Conservation (phyloP, 2,113 vertebrate genomes). For the Cygnus atratus region DNA sequence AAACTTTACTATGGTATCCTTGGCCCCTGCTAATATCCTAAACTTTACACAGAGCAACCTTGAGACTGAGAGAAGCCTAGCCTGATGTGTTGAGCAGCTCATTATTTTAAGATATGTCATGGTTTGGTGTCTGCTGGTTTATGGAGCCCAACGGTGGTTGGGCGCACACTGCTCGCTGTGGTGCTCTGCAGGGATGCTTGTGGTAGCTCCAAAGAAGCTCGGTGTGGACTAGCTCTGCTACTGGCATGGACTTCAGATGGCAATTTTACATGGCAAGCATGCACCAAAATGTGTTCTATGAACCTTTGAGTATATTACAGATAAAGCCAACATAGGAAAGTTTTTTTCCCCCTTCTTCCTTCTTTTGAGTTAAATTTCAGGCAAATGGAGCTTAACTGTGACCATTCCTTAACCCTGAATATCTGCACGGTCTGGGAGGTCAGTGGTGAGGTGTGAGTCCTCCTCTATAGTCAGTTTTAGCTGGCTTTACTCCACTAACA, state of each 20-base stretch:
- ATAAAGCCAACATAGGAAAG: no score
- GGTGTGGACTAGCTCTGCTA: no score
- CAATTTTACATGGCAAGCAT: neutral
- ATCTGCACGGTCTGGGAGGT: neutral
- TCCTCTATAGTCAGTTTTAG: neutral
- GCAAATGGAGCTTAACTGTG: neutral
- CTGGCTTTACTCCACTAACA: neutral
- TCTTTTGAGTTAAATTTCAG: neutral
- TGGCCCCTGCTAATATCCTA: neutral
- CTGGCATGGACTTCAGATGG: neutral
- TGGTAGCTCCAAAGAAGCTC: neutral
- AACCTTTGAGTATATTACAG: neutral
- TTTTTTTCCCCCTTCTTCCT: neutral
- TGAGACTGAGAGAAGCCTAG: neutral
- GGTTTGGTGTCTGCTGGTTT: neutral
- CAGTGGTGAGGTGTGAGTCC: neutral
- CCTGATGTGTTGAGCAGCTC: neutral
- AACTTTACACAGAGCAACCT: fast-evolving
- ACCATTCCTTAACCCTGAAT: neutral
- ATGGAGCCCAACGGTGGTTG: neutral
- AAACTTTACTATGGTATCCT: neutral
- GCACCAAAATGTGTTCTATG: neutral
- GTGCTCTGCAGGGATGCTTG: neutral
- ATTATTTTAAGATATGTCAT: neutral
- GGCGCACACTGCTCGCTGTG: neutral